These are phyloP conservation scores for Alca torda DNA, from an alignment of 2,797 vertebrate genomes.

Conservation along the genomic window DNA sequence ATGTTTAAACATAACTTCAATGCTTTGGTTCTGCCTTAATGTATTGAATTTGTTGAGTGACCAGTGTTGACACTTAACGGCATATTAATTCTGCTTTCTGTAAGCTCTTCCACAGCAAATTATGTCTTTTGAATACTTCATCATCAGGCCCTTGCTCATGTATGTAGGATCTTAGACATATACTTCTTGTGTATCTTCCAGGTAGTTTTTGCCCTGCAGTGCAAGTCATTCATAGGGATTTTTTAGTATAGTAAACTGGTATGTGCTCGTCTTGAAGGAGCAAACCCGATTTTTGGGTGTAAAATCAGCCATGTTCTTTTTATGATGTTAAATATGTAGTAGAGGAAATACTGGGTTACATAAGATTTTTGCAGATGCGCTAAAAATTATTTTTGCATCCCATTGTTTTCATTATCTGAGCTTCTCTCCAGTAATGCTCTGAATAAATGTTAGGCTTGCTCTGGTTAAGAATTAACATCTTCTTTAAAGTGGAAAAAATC, in stretches of 20 bases:
- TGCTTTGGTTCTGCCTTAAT: background rate
- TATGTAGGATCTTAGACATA: background rate
- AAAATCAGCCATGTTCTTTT: background rate
- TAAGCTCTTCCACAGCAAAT: background rate
- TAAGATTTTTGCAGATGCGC: background rate
- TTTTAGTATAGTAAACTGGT: background rate
- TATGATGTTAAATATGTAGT: background rate
- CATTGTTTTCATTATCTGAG: background rate
- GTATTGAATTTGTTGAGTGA: background rate
- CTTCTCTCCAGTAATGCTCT: background rate
- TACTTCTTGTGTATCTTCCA: background rate
- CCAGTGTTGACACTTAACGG: accelerated
- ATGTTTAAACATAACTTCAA: background rate
- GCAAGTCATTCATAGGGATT: background rate
- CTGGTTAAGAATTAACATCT: background rate
- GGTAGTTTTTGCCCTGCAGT: background rate
- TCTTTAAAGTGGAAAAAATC: background rate
- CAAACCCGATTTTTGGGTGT: accelerated
- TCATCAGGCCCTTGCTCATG: background rate
- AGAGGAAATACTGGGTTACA: background rate
- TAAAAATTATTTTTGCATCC: background rate
- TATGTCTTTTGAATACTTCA: background rate
- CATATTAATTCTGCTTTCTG: accelerated
- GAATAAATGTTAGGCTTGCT: background rate
- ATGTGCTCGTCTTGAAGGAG: background rate